phyloP scores from a whole-genome alignment of 2,113 vertebrate species.

The Loxodonta africana region DNA sequence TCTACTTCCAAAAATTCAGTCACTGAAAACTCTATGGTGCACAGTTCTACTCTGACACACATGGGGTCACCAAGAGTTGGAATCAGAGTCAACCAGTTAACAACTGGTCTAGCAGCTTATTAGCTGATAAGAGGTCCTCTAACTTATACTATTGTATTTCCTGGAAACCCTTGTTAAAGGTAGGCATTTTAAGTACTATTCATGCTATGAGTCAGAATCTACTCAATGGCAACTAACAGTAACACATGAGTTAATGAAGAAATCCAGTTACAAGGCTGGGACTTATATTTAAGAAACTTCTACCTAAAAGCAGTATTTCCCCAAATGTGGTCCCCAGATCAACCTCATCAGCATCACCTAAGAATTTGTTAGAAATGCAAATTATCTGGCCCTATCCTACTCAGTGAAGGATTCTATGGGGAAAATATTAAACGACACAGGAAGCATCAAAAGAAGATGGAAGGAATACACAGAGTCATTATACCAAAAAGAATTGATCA shows the following conservation, averaged over 20 bases:
- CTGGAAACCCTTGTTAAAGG: not conserved
- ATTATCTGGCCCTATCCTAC: not conserved
- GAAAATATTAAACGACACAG: no score
- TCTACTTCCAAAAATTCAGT: no score
- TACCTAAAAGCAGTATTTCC: not conserved
- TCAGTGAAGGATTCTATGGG: not conserved
- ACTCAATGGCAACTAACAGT: not conserved
- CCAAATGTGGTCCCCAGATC: not conserved
- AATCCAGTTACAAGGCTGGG: not conserved
- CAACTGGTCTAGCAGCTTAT: not conserved
- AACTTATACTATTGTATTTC: not conserved
- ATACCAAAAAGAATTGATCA: no score
- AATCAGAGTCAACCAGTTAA: not conserved
- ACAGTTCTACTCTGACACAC: no score
- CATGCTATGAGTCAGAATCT: not conserved
- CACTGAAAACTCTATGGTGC: no score
- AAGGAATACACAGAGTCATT: no score
- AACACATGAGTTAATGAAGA: not conserved
- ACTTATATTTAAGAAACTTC: not conserved
- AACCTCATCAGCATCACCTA: not conserved
- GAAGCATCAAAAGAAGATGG: no score
- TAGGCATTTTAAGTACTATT: not conserved
- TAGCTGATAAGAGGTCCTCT: slow-evolving; percentile 5
- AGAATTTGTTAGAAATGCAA: slow-evolving; percentile 32
- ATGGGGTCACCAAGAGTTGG: not conserved